These are phyloP conservation scores for Nudaria mundana DNA, from an alignment of 2,888 invertebrate species.

Conservation along the genomic window DNA sequence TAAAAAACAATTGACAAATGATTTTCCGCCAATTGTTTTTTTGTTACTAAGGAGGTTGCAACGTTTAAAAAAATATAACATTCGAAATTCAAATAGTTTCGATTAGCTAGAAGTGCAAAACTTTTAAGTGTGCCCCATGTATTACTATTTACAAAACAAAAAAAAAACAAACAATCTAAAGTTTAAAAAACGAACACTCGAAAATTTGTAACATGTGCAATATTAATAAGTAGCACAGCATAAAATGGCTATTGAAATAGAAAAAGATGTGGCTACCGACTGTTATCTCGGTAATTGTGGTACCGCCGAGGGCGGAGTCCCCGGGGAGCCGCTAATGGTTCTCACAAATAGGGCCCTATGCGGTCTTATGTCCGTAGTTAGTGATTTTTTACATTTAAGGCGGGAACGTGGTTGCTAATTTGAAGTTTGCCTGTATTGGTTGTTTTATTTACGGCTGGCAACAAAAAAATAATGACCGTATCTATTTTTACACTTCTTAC, in stretches of 20 bases:
- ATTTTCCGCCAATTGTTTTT: no score
- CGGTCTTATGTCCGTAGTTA: slow-evolving; percentile 23
- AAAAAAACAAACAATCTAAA: no score
- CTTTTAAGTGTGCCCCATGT: no score
- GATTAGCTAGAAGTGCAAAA: no score
- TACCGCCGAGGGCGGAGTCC: slow-evolving; percentile 30
- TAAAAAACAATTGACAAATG: no score
- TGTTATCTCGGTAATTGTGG: slow-evolving; percentile 33
- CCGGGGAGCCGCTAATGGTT: slow-evolving; percentile 37
- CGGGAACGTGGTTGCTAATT: slow-evolving; percentile 18
- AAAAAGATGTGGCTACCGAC: slow-evolving; percentile 19
- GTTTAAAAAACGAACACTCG: no score
- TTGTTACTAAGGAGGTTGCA: no score
- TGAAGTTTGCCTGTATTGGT: slow-evolving; percentile 7
- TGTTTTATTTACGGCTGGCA: not conserved
- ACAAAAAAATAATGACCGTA: not conserved
- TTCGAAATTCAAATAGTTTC: no score
- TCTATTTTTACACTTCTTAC: not conserved
- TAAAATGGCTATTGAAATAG: slow-evolving; percentile 10
- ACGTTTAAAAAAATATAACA: no score
- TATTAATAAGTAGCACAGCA: slow-evolving; percentile 26
- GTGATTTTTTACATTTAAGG: slow-evolving; percentile 14
- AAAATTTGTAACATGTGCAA: slow-evolving; percentile 22
- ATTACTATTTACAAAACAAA: no score
- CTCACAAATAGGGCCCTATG: slow-evolving; percentile 34